Conservation (phyloP, 2,797 vertebrate species). For the Gouania willdenowi region DNA sequence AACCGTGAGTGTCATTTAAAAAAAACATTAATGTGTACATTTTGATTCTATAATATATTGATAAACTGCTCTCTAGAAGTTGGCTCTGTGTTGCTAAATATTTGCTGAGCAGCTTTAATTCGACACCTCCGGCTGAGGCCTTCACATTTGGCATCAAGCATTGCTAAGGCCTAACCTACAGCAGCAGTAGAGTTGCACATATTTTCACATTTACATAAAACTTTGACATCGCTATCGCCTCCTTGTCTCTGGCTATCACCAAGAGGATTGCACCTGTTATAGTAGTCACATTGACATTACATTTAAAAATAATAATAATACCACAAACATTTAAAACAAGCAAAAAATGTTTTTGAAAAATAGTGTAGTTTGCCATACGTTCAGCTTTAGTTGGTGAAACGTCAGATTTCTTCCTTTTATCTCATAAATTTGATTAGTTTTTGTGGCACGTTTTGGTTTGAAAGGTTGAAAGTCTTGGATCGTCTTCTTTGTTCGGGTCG, state of each 20-base stretch:
- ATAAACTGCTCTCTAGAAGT: constrained; percentile 13
- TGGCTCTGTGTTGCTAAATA: constrained; percentile 19
- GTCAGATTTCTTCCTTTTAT: too few relatives aligned
- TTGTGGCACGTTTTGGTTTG: too few relatives aligned
- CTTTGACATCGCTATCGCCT: constrained; percentile 18
- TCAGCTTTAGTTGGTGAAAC: too few relatives aligned
- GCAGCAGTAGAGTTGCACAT: constrained; percentile 2
- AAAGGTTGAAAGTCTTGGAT: constrained; percentile 37
- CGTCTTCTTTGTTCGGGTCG: constrained; percentile 39
- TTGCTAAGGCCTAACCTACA: constrained; percentile 11
- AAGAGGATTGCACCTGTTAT: constrained; percentile 3
- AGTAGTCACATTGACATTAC: constrained; percentile 16
- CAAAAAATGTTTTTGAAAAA: too few relatives aligned
- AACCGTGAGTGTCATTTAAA: too few relatives aligned
- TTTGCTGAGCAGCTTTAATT: constrained; percentile 22
- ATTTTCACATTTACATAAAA: constrained; percentile 11
- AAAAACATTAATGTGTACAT: constrained; percentile 6
- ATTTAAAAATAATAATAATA: constrained; percentile 15
- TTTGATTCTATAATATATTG: too few relatives aligned
- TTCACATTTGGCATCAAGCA: constrained; percentile 59
- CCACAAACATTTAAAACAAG: too few relatives aligned
- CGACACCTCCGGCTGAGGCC: constrained; percentile 12
- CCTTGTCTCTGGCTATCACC: not conserved
- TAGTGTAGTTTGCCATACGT: too few relatives aligned
- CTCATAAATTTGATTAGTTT: too few relatives aligned